phyloP scores from a whole-genome alignment of 2,888 invertebrate species.

The Volucella inflata region DNA sequence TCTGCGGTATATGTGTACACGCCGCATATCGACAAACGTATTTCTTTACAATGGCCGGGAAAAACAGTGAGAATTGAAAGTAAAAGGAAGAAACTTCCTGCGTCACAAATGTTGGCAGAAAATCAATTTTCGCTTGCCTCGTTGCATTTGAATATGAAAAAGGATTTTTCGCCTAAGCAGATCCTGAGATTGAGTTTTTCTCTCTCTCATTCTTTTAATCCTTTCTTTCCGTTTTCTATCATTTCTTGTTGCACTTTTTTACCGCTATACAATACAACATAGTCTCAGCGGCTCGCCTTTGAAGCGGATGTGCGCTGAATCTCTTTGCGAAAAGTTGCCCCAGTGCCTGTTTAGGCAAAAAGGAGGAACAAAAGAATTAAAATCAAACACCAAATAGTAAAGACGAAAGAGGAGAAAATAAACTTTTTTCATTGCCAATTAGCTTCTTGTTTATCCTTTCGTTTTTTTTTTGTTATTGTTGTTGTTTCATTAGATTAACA shows the following conservation, averaged over 20 bases:
- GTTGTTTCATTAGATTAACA: slow-evolving; percentile 30
- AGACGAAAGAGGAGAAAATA: too few species aligned
- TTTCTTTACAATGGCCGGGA: not conserved
- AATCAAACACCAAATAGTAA: not conserved
- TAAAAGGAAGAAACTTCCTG: not conserved
- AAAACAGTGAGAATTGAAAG: not conserved
- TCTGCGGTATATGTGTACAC: too few species aligned
- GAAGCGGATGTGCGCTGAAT: not conserved
- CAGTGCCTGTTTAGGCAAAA: not conserved
- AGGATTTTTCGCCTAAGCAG: slow-evolving; percentile 36
- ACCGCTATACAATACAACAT: too few species aligned
- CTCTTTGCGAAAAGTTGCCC: not conserved
- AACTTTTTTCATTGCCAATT: slow-evolving; percentile 18
- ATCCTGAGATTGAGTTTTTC: not conserved
- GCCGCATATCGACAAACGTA: too few species aligned
- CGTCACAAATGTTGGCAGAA: slow-evolving; percentile 35
- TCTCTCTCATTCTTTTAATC: not conserved
- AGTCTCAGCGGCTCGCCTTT: not conserved
- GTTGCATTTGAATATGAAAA: slow-evolving; percentile 33
- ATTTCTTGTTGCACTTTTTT: too few species aligned
- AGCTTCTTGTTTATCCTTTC: slow-evolving; percentile 28
- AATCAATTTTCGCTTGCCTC: slow-evolving; percentile 10
- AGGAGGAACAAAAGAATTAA: not conserved
- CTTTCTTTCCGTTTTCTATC: not conserved
- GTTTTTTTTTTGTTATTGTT: too few species aligned